Evolutionary conservation across 1,140 invertebrate species (phyloP).

Genomic region (Drosophila burlai): DNA sequence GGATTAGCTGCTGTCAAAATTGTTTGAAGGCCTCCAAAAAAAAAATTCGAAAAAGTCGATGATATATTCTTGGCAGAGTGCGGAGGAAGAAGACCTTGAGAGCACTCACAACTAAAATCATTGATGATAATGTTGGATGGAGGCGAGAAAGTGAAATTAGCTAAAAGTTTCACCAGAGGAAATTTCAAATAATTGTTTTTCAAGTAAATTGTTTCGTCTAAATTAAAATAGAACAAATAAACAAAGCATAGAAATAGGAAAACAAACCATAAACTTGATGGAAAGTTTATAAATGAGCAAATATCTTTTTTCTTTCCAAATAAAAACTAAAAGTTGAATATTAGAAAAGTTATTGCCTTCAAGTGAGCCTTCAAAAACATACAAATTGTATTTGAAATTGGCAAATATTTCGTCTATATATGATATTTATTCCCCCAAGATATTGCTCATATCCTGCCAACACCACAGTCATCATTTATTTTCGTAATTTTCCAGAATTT

Average conservation of each 20-base stretch:
- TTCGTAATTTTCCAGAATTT: slow-evolving; percentile 22
- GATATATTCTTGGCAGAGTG: slow-evolving; percentile 31
- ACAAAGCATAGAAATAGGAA: not conserved
- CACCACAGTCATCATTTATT: slow-evolving; percentile 4
- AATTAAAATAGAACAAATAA: slow-evolving; percentile 11
- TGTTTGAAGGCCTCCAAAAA: slow-evolving; percentile 60
- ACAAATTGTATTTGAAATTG: not conserved
- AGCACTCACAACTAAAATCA: slow-evolving; percentile 9
- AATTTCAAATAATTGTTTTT: slow-evolving; percentile 26
- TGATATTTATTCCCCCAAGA: slow-evolving; percentile 13
- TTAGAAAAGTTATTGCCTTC: not conserved
- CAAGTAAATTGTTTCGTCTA: slow-evolving; percentile 25
- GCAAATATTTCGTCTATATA: not conserved
- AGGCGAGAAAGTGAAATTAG: slow-evolving; percentile 40
- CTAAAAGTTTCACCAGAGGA: not conserved
- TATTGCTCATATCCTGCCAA: slow-evolving; percentile 17
- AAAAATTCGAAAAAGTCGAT: slow-evolving; percentile 2
- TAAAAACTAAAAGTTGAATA: not conserved
- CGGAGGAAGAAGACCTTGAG: slow-evolving; percentile 4
- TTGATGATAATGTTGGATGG: slow-evolving; percentile 30
- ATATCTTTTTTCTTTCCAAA: not conserved
- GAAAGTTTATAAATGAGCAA: not conserved
- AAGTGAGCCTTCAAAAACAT: not conserved
- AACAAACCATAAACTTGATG: not conserved
- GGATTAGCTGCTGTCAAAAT: slow-evolving; percentile 69